Conservation (phyloP, 2,888 invertebrate genomes). For the Micropterix aruncella region DNA sequence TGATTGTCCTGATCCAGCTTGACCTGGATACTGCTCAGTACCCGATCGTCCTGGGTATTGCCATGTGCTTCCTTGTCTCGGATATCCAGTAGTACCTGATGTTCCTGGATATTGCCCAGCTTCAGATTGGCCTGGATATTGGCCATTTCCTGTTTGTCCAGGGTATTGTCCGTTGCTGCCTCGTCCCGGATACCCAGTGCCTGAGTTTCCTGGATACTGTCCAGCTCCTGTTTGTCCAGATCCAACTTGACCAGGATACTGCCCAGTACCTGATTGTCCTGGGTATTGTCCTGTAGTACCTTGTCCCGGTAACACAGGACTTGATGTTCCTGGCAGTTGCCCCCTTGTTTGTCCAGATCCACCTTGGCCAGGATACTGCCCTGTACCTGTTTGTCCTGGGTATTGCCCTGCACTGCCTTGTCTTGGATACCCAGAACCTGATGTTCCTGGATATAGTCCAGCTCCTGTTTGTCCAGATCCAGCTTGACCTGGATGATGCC, state of each 20-base stretch:
- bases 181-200: not conserved
- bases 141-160: not conserved
- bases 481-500: conserved; percentile 4
- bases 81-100: not conserved
- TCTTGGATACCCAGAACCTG: not conserved
- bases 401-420: not conserved
- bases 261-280: not conserved
- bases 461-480: conserved; percentile 4
- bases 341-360: not conserved
- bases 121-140: not conserved
- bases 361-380: not conserved
- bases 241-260: not conserved
- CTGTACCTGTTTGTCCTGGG: not conserved
- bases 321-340: not conserved
- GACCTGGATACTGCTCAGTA: not conserved
- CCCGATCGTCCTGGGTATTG: not conserved
- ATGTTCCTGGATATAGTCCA: not conserved
- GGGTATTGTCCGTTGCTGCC: not conserved
- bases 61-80: not conserved
- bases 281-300: not conserved
- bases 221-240: not conserved
- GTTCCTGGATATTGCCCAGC: not conserved
- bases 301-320: not conserved
- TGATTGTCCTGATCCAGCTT: not conserved
- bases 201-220: not conserved